Evolutionary conservation across 2,113 vertebrate genomes (phyloP).

Genomic region (Taurulus bubalis): DNA sequence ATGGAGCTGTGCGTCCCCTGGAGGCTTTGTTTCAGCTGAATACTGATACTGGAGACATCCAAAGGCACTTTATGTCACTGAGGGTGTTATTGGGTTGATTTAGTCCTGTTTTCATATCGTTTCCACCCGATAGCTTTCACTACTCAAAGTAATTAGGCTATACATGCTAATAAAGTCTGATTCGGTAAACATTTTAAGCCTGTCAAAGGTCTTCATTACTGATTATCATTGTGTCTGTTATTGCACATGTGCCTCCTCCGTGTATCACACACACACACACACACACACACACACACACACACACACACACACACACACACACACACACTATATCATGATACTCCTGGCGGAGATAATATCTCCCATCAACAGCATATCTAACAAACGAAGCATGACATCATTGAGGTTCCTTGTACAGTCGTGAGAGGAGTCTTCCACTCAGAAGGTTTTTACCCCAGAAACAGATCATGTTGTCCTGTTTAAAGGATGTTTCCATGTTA

Average conservation of each 20-base stretch:
- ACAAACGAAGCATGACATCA: too few relatives aligned
- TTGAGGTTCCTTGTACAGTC: too few relatives aligned
- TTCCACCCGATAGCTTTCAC: constrained; percentile 1
- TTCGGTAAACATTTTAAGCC: not conserved
- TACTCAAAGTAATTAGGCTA: not conserved
- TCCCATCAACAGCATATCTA: too few relatives aligned
- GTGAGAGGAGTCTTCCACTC: too few relatives aligned
- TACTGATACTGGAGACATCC: constrained; percentile 17
- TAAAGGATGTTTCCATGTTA: too few relatives aligned
- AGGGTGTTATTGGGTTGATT: constrained; percentile 29
- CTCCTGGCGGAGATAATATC: too few relatives aligned
- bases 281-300: not conserved
- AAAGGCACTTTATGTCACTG: constrained; percentile 23
- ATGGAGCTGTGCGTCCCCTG: not conserved
- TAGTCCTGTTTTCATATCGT: constrained; percentile 10
- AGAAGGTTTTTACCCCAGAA: too few relatives aligned
- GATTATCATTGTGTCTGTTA: not conserved
- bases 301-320: not conserved
- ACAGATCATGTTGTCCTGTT: too few relatives aligned
- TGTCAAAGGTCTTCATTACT: not conserved
- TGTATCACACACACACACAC: not conserved
- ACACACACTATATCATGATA: not conserved
- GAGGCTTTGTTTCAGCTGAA: constrained; percentile 18
- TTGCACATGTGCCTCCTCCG: not conserved
- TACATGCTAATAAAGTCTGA: not conserved